phyloP scores from a whole-genome alignment of 2,888 invertebrate genomes.

The Arrhopalites spinosus region DNA sequence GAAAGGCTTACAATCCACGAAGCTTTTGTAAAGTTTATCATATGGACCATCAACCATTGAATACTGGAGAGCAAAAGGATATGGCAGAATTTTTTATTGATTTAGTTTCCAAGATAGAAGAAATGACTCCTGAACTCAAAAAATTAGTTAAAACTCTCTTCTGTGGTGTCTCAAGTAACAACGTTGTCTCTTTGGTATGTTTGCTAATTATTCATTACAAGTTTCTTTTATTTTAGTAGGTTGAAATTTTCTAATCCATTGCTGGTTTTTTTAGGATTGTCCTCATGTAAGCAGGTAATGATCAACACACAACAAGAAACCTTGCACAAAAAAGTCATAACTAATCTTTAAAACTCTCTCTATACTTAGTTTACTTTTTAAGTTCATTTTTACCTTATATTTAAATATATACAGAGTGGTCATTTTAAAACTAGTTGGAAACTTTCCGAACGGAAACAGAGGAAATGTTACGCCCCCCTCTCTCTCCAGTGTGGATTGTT shows the following conservation, averaged over 20 bases:
- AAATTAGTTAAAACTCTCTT: slow-evolving; percentile 86
- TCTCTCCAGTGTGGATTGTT: too few species aligned
- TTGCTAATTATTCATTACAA: neutral
- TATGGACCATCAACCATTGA: slow-evolving; percentile 94
- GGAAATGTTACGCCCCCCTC: too few species aligned
- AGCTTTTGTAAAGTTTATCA: slow-evolving; percentile 95
- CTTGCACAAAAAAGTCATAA: too few species aligned
- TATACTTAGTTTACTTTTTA: too few species aligned
- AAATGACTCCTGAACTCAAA: slow-evolving; percentile 85
- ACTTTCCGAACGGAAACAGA: too few species aligned
- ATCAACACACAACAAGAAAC: too few species aligned
- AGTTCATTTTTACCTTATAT: too few species aligned
- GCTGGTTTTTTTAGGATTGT: slow-evolving; percentile 82
- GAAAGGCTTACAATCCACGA: slow-evolving; percentile 93
- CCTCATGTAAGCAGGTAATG: slow-evolving; percentile 93
- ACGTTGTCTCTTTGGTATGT: slow-evolving; percentile 86
- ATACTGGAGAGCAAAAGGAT: slow-evolving; percentile 95
- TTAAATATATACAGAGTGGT: too few species aligned
- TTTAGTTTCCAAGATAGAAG: slow-evolving; percentile 91
- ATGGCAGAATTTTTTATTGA: slow-evolving; percentile 99
- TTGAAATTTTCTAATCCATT: slow-evolving; percentile 5
- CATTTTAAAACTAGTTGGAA: too few species aligned
- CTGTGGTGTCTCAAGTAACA: slow-evolving; percentile 92
- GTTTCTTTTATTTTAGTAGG: neutral
- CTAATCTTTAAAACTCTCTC: too few species aligned